Evolutionary conservation across 2,888 invertebrate species (phyloP).

Genomic region (Melanostoma scalare): DNA sequence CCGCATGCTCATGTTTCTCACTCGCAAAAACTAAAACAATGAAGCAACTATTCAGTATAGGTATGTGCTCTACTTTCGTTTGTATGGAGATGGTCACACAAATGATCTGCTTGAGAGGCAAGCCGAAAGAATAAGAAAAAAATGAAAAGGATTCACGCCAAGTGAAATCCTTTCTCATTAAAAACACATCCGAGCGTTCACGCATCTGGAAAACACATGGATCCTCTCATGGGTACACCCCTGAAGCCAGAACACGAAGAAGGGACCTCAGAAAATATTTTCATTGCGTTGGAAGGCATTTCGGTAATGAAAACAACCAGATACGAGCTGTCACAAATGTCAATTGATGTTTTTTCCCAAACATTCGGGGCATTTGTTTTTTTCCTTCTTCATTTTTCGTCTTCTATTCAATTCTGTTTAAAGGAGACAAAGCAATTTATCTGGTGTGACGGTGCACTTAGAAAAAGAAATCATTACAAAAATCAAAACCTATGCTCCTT

Average conservation of each 20-base stretch:
- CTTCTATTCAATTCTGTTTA: neutral
- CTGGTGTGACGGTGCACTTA: constrained; percentile 30
- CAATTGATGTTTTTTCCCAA: constrained; percentile 68
- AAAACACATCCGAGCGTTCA: constrained; percentile 55
- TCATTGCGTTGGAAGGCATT: constrained; percentile 14
- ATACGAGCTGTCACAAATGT: constrained; percentile 71
- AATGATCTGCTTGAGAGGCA: constrained; percentile 36
- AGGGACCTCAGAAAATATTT: constrained; percentile 63
- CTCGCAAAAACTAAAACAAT: neutral
- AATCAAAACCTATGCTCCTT: constrained; percentile 10
- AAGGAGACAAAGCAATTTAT: constrained; percentile 41
- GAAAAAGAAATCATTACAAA: constrained; percentile 1
- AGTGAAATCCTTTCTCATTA: constrained; percentile 72
- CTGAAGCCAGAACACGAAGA: neutral
- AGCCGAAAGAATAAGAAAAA: neutral
- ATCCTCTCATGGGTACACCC: constrained; percentile 27
- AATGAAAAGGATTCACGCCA: constrained; percentile 68
- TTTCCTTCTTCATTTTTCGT: neutral
- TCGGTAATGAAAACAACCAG: constrained; percentile 59
- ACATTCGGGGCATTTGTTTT: constrained; percentile 39
- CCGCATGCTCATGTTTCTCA: constrained; percentile 25
- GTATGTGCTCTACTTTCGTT: constrained; percentile 11
- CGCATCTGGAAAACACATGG: constrained; percentile 68
- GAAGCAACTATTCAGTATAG: constrained; percentile 30
- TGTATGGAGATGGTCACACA: constrained; percentile 16